These are phyloP conservation scores for Agelas oroides DNA, from an alignment of 37 sponge, comb jelly and placozoan genomes.

Conservation along the genomic window DNA sequence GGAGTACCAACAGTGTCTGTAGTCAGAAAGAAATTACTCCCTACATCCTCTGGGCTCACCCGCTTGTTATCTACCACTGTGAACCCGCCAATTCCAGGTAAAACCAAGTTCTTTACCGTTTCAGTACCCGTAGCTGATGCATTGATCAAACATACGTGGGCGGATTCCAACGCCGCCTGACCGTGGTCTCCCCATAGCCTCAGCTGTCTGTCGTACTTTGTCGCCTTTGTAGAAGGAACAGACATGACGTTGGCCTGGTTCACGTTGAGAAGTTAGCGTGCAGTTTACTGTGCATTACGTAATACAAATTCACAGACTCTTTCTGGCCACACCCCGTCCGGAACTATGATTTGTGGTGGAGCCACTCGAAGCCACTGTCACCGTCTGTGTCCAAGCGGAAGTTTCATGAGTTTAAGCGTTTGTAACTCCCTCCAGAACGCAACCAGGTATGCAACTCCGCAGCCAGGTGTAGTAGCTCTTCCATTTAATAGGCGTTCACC, in stretches of 20 bases:
- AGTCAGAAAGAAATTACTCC: slow-evolving; percentile 85
- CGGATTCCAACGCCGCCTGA: slow-evolving; percentile 79
- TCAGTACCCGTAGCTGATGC: slow-evolving; percentile 94
- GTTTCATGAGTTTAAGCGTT: no score
- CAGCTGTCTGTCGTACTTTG: slow-evolving; percentile 93
- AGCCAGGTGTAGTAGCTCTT: no score
- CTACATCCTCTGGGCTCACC: slow-evolving; percentile 67
- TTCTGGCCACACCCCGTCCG: no score
- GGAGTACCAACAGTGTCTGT: slow-evolving; percentile 58
- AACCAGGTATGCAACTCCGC: no score
- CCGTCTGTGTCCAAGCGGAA: no score
- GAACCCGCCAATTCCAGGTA: slow-evolving; percentile 90
- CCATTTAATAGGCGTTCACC: no score
- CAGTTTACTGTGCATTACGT: no score
- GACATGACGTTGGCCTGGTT: no score
- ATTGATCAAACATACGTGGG: slow-evolving; percentile 94
- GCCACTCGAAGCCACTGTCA: no score
- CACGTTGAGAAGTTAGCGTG: neutral
- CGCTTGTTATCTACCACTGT: slow-evolving; percentile 74
- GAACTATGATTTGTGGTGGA: no score
- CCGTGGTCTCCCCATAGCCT: slow-evolving; percentile 99
- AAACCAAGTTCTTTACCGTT: slow-evolving; percentile 90
- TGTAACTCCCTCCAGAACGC: no score
- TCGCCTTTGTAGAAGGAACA: slow-evolving; percentile 81
- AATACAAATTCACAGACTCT: no score